Percentiles rank a stretch among this genome's conserved stretches.
Conservation (phyloP, 2,113 vertebrate genomes). For the Gnathonemus echidnorhynchus region DNA sequence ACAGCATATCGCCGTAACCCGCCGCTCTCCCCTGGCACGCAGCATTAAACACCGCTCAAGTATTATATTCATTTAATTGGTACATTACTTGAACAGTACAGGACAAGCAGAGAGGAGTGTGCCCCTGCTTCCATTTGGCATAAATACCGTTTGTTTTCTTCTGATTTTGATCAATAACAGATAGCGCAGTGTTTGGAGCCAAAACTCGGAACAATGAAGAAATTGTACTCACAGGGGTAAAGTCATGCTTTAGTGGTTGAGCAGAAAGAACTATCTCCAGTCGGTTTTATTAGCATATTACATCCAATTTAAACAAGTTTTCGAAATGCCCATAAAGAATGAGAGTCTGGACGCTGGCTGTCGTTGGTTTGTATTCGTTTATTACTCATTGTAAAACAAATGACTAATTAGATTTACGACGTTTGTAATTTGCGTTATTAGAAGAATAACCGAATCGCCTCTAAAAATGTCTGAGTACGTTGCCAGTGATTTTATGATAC, state of each 20-base stretch:
- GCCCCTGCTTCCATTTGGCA: constrained; percentile 1
- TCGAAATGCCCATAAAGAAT: background rate
- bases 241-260: background rate
- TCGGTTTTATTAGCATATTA: background rate
- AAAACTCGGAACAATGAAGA: background rate
- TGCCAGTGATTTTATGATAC: background rate
- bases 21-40: background rate
- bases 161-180: constrained; percentile 1
- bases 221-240: constrained; percentile 12
- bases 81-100: background rate
- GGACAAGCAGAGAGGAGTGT: background rate
- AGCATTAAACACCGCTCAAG: constrained; percentile 1
- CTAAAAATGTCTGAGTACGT: background rate
- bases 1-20: background rate
- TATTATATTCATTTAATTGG: background rate
- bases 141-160: background rate
- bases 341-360: background rate
- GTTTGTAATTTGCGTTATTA: background rate
- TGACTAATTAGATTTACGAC: constrained; percentile 4
- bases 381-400: background rate
- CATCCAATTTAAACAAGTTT: background rate
- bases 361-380: background rate
- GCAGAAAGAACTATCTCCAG: background rate
- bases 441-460: background rate
- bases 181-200: constrained; percentile 1